Percentiles rank a stretch among this genome's conserved stretches.
These are phyloP conservation scores for Zophobas morio DNA, from an alignment of 1,140 invertebrate species.

Conservation along the genomic window DNA sequence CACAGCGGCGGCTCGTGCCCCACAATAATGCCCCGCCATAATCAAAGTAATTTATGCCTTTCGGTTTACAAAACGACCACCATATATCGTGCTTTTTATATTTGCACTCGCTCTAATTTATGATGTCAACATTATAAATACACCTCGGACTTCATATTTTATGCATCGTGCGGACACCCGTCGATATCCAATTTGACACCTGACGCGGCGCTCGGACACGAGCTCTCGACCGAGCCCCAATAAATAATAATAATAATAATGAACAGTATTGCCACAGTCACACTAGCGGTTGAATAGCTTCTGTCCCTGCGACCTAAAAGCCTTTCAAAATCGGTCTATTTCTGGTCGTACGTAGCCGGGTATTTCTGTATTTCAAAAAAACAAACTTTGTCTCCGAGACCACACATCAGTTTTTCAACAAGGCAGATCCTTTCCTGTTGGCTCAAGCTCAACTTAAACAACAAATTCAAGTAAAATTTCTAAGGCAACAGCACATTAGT, in stretches of 20 bases:
- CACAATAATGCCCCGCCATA: slow-evolving; percentile 18
- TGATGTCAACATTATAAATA: slow-evolving; percentile 36
- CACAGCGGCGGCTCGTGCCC: slow-evolving; percentile 28
- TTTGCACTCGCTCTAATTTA: slow-evolving; percentile 23
- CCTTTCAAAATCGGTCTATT: no score
- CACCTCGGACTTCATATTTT: slow-evolving; percentile 14
- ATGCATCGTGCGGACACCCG: not conserved
- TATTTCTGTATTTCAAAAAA: not conserved
- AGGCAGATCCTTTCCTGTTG: slow-evolving; percentile 2
- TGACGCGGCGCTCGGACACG: not conserved
- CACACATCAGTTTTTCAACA: slow-evolving; percentile 10
- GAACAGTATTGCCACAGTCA: no score
- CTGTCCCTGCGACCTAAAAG: no score
- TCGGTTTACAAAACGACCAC: slow-evolving; percentile 27
- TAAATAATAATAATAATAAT: no score
- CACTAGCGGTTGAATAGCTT: no score
- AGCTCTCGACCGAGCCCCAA: not conserved
- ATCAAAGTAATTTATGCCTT: slow-evolving; percentile 25
- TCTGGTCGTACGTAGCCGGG: not conserved
- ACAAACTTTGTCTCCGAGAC: not conserved
- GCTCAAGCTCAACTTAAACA: slow-evolving; percentile 25
- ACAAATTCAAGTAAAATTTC: slow-evolving; percentile 1
- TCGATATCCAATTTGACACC: not conserved
- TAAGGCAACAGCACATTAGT: slow-evolving; percentile 13
- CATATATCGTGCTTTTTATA: slow-evolving; percentile 31